Percentiles rank a stretch among this genome's conserved stretches.
Conservation (phyloP, 2,888 invertebrate species). For the Drosophila setosimentum region DNA sequence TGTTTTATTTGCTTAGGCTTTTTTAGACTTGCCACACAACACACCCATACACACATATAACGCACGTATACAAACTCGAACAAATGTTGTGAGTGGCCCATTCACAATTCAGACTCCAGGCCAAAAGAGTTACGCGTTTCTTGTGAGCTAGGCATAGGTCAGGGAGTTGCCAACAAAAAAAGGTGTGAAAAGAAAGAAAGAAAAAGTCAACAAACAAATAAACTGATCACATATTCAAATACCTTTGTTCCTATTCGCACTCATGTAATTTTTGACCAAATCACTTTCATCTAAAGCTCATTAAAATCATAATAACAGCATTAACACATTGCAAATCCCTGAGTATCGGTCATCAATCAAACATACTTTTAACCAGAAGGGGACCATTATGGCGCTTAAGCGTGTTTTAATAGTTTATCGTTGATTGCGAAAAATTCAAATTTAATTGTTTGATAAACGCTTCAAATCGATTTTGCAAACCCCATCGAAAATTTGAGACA, state of each 20-base stretch:
- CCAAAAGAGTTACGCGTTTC: conserved; percentile 3
- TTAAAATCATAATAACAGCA: conserved; percentile 69
- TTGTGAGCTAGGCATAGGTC: conserved; percentile 22
- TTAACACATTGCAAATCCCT: conserved; percentile 39
- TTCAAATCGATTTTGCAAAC: conserved; percentile 12
- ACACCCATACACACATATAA: neutral
- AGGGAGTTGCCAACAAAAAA: conserved; percentile 21
- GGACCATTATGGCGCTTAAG: conserved; percentile 33
- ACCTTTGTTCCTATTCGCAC: conserved; percentile 6
- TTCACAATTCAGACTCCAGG: conserved; percentile 6
- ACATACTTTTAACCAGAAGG: conserved; percentile 10
- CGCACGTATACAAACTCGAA: neutral
- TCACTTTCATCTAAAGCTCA: conserved; percentile 76
- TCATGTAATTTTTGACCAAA: conserved; percentile 21
- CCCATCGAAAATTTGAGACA: neutral
- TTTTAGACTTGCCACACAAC: conserved; percentile 4
- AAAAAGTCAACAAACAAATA: conserved; percentile 18
- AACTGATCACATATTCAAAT: conserved; percentile 10
- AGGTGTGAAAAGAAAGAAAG: neutral
- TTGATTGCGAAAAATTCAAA: conserved; percentile 67
- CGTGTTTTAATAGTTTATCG: conserved; percentile 65
- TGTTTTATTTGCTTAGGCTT: conserved; percentile 9
- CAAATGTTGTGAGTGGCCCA: conserved; percentile 10
- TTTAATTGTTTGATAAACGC: conserved; percentile 67
- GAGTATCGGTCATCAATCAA: conserved; percentile 67